Evolutionary conservation across 2,888 invertebrate genomes (phyloP).

Genomic region (Phortica magna): DNA sequence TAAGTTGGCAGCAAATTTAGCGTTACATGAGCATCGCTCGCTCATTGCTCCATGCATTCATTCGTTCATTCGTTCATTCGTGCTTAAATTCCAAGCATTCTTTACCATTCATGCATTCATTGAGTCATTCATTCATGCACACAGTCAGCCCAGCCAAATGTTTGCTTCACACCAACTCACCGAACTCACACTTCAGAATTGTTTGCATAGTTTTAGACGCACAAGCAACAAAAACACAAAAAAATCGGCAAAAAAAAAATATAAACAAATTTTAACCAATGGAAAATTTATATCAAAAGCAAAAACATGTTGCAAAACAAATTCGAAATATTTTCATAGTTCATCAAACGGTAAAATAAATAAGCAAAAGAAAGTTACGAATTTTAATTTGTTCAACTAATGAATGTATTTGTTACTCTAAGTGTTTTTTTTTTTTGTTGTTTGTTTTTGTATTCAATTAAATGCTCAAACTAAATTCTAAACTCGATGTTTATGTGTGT

Average conservation of each 20-base stretch:
- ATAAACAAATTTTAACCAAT: background rate
- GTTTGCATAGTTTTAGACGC: background rate
- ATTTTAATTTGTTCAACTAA: no score
- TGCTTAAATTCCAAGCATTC: no score
- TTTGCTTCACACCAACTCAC: background rate
- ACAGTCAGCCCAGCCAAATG: background rate
- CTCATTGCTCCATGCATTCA: constrained; percentile 32
- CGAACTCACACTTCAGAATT: background rate
- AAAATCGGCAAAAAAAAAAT: background rate
- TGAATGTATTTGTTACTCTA: no score
- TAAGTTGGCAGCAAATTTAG: constrained; percentile 1
- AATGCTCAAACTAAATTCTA: no score
- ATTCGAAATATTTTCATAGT: constrained; percentile 29
- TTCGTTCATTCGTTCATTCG: background rate
- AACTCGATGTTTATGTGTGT: no score
- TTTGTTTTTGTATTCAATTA: no score
- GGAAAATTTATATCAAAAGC: no score
- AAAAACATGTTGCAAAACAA: background rate
- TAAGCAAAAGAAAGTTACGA: no score
- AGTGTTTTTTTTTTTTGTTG: no score
- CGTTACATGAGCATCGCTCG: background rate
- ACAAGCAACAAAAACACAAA: background rate
- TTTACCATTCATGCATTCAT: no score
- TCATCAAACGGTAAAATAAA: no score
- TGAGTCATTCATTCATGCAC: background rate